Percentiles rank a stretch among this genome's conserved stretches.
These are phyloP conservation scores for Empidonax traillii DNA, from an alignment of 2,113 vertebrate species.

Conservation along the genomic window DNA sequence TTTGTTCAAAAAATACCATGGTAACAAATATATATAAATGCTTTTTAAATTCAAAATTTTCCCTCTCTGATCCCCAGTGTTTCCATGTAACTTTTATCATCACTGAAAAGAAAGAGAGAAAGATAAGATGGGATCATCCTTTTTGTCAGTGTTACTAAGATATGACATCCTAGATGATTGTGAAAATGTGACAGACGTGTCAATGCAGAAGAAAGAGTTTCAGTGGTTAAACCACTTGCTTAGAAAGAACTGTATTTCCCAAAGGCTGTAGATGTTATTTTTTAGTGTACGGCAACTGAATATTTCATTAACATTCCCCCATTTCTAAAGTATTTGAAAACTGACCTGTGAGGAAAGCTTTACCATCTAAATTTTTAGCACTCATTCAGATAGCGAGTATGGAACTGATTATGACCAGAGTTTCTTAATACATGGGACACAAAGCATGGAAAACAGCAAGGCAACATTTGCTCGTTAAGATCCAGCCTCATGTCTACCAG, in stretches of 20 bases:
- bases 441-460: not conserved
- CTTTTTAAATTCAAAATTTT: not conserved
- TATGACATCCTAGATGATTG: not conserved
- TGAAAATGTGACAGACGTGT: not conserved
- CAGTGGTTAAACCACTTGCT: not conserved
- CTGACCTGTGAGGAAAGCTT: not conserved
- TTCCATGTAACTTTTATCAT: not conserved
- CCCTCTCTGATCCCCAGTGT: not conserved
- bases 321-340: not conserved
- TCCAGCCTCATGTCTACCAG: not conserved
- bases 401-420: not conserved
- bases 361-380: not conserved
- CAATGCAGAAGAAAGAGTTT: not conserved
- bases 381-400: not conserved
- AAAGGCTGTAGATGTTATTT: not conserved
- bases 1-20: not conserved
- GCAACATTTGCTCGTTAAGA: not conserved
- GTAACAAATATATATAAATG: not conserved
- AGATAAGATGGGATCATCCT: not conserved
- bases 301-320: not conserved
- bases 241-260: not conserved
- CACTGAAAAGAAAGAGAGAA: not conserved
- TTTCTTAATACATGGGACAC: not conserved
- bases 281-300: not conserved
- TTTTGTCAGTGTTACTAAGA: not conserved